Evolutionary conservation across 37 sponge, comb jelly and placozoan species (phyloP).

Genomic region (Bolinopsis microptera): DNA sequence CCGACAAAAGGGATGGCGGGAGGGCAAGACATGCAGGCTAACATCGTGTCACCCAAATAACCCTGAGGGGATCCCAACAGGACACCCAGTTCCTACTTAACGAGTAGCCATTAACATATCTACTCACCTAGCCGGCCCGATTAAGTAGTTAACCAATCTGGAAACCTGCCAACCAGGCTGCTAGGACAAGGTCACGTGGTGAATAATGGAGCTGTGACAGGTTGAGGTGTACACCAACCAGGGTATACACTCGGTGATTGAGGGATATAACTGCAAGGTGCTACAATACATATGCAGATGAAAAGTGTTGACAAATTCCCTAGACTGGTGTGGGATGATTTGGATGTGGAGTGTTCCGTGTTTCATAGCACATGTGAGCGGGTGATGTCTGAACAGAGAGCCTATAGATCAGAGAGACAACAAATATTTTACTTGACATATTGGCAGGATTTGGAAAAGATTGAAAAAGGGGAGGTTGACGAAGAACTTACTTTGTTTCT

Average conservation of each 20-base stretch:
- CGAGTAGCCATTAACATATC: slow-evolving; percentile 15
- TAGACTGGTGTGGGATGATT: not conserved
- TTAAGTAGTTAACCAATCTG: slow-evolving; percentile 29
- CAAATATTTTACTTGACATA: too few species aligned
- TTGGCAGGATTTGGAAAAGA: too few species aligned
- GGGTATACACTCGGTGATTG: not conserved
- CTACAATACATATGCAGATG: not conserved
- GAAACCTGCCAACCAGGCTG: not conserved
- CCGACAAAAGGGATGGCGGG: too few species aligned
- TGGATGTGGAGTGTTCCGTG: not conserved
- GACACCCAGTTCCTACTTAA: slow-evolving; percentile 20
- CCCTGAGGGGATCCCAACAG: slow-evolving; percentile 29
- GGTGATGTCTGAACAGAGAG: not conserved
- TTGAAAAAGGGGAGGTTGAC: too few species aligned
- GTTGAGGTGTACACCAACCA: not conserved
- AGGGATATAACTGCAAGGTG: not conserved
- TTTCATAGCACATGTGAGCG: not conserved
- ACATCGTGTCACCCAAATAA: not conserved
- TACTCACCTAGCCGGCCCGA: slow-evolving; percentile 1
- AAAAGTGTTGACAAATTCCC: slow-evolving; percentile 24
- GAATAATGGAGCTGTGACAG: not conserved
- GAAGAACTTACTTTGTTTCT: not conserved
- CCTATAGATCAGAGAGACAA: not conserved
- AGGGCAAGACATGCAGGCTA: not conserved
- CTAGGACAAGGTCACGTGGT: not conserved